Conservation (phyloP, 2,797 vertebrate species). For the Melanotaenia trifasciata region DNA sequence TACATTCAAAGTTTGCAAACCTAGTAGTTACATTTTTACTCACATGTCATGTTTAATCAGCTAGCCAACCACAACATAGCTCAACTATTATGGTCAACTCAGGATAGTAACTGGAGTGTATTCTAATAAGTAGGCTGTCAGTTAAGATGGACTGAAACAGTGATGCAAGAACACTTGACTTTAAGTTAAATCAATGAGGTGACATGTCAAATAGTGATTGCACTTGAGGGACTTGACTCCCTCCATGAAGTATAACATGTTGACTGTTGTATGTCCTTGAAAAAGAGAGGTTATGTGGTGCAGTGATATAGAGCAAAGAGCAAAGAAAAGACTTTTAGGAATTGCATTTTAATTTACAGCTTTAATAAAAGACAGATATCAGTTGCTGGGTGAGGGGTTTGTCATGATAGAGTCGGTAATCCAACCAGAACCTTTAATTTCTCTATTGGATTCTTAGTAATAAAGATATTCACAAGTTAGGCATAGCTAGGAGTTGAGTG, state of each 20-base stretch:
- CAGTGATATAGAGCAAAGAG: background rate
- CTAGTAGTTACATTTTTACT: background rate
- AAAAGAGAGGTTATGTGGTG: background rate
- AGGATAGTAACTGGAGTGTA: conserved; percentile 15
- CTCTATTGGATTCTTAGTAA: conserved; percentile 46
- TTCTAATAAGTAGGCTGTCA: conserved; percentile 9
- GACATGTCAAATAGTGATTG: background rate
- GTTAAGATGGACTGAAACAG: conserved; percentile 3
- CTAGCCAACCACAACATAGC: too few species aligned
- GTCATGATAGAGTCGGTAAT: conserved; percentile 41
- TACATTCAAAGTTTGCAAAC: background rate
- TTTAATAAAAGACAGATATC: conserved; percentile 52
- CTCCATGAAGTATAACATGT: conserved; percentile 6
- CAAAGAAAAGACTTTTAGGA: conserved; percentile 12
- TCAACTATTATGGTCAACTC: too few species aligned
- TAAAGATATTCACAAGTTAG: conserved; percentile 44
- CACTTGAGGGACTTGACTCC: background rate
- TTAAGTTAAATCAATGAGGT: conserved; percentile 28
- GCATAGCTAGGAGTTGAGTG: conserved; percentile 26
- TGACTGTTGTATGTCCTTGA: conserved; percentile 14
- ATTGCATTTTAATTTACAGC: conserved; percentile 53
- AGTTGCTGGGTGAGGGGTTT: conserved; percentile 7
- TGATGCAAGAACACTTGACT: background rate
- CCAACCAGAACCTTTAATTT: conserved; percentile 49
- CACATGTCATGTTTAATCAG: background rate